These are phyloP conservation scores for Drosophila affinis DNA, from an alignment of 2,888 invertebrate genomes.

Conservation along the genomic window DNA sequence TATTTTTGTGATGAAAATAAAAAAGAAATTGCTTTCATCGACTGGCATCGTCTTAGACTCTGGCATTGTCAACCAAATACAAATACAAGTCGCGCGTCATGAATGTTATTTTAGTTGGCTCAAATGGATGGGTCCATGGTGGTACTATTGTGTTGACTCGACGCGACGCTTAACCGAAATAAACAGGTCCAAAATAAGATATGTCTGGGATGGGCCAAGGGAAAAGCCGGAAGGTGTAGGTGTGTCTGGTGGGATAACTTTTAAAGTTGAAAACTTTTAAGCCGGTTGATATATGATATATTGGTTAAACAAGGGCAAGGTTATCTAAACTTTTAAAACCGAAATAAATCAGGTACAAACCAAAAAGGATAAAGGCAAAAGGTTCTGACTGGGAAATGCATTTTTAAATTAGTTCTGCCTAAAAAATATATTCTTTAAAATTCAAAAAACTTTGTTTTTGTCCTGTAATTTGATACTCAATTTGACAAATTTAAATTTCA, in stretches of 20 bases:
- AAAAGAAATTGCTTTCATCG: slow-evolving; percentile 23
- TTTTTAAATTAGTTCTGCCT: background rate
- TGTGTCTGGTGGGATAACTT: background rate
- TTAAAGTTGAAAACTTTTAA: slow-evolving; percentile 12
- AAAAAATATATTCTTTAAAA: background rate
- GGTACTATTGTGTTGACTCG: slow-evolving; percentile 15
- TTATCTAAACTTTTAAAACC: background rate
- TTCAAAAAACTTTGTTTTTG: background rate
- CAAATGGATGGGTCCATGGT: slow-evolving; percentile 14
- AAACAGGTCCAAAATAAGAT: slow-evolving; percentile 5
- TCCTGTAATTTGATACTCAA: background rate
- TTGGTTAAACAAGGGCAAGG: background rate
- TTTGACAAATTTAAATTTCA: background rate
- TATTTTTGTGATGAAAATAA: slow-evolving; percentile 8
- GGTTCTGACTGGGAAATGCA: background rate
- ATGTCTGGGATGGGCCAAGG: background rate
- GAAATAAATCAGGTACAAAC: background rate
- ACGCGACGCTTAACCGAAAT: slow-evolving; percentile 21
- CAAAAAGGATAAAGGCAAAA: background rate
- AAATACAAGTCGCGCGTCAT: slow-evolving; percentile 65
- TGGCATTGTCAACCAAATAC: slow-evolving; percentile 48
- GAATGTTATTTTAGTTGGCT: slow-evolving; percentile 58
- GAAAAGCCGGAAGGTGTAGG: background rate
- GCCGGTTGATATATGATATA: slow-evolving; percentile 23
- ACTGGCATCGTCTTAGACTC: background rate